Percentiles rank a stretch among this genome's conserved stretches.
Evolutionary conservation across 1,140 invertebrate species (phyloP).

Genomic region (Anadara kagoshimensis): DNA sequence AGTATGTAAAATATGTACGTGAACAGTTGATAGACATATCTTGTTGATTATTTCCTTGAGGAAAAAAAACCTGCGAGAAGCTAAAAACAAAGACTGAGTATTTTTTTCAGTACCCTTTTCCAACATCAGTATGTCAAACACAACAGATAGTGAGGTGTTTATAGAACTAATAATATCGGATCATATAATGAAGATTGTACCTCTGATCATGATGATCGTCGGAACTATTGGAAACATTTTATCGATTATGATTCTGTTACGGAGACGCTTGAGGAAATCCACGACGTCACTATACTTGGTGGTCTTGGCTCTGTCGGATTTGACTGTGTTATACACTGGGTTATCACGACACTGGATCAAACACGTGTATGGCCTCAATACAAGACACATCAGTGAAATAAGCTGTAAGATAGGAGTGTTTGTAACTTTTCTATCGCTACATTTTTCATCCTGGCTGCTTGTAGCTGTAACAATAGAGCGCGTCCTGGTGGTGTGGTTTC

Average conservation of each 20-base stretch:
- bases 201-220: constrained; percentile 42
- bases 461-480: constrained; percentile 55
- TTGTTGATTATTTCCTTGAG: too few relatives aligned
- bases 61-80: too few relatives aligned
- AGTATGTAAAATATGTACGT: too few relatives aligned
- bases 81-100: too few relatives aligned
- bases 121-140: too few relatives aligned
- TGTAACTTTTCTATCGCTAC: constrained; percentile 41
- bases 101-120: too few relatives aligned
- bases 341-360: constrained; percentile 41
- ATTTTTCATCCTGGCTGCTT: constrained; percentile 56
- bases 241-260: constrained; percentile 42
- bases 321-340: constrained; percentile 50
- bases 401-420: constrained; percentile 46
- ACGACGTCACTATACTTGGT: constrained; percentile 44
- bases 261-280: constrained; percentile 32
- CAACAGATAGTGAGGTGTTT: too few relatives aligned
- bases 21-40: too few relatives aligned
- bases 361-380: too few relatives aligned
- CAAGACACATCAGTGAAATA: not conserved
- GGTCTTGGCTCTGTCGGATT: constrained; percentile 44
- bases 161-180: too few relatives aligned
- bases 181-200: constrained; percentile 6
- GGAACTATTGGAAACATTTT: constrained; percentile 52
- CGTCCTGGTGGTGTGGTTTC: constrained; percentile 49